Base-by-base conservation (phyloP, 2,113 vertebrate genomes). In the Coturnix japonica region DNA sequence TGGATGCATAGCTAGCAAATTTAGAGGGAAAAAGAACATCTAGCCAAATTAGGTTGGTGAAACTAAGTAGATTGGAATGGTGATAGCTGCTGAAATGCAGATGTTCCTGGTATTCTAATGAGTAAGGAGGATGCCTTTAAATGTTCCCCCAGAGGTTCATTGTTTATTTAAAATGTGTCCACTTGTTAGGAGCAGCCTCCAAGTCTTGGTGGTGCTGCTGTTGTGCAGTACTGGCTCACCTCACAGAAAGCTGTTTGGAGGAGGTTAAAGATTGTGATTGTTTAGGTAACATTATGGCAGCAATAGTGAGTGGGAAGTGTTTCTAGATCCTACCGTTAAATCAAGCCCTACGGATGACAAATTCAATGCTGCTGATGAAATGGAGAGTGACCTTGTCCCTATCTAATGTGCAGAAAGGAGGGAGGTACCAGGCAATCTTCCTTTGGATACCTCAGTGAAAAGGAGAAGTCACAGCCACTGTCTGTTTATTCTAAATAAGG, bases 161-260 rank as follows among this genome's bases (percentile, higher is more conserved):
- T 86, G 61, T 85, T 96, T 88, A 74, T 91, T 96, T 86, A 81
- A 96, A 96, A 93, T 78, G 81, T 88, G 67, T 77, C 95, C 81
- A 65, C 94, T 95, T 57, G 30, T 75, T 83, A 95, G 94, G 95
- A 94, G 18, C 53, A 85, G 15, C 61, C 30, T 85, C 41, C 5
- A 87, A 81, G 95, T 77, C 94, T 91, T 86, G n/a, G n/a, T 90
- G 89, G 90, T 89, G 69, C 57, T 65, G 81, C 92, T 78, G 2
- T 30, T 78, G 26, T 60, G 77, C 60, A 70, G 84, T 74, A 91
- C 78, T 77, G 77, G 39, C 64, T 96, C 92, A 90, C 76, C 96
- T 93, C 54, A 18, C 72, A 77, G 60, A 28, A 26, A 74, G 51
- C 39, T 79, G 33, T 59, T 39, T 39, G 85, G 74, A 75, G 91